Conservation (phyloP, 2,113 vertebrate species). For the Psophia crepitans region DNA sequence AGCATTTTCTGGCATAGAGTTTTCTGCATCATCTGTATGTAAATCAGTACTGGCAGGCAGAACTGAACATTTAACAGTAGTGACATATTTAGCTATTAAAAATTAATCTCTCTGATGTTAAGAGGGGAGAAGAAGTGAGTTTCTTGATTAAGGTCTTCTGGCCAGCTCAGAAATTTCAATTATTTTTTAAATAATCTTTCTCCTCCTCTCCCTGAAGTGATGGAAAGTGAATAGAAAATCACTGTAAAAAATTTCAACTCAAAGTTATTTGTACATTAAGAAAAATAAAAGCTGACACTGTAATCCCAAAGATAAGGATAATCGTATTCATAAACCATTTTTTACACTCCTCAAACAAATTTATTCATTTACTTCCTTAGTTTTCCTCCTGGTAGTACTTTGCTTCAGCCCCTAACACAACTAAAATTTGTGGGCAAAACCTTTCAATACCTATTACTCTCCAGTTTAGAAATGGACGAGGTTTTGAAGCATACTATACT, state of each 20-base stretch:
- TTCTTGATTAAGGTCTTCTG: background rate
- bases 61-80: background rate
- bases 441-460: background rate
- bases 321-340: background rate
- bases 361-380: background rate
- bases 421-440: background rate
- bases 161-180: background rate
- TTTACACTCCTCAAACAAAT: background rate
- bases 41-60: background rate
- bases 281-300: background rate
- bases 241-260: background rate
- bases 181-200: background rate
- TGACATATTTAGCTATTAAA: background rate
- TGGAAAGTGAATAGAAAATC: background rate
- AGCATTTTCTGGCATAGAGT: background rate
- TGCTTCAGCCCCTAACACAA: background rate
- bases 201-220: background rate
- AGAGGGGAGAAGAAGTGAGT: background rate
- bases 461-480: background rate
- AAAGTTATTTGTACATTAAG: background rate
- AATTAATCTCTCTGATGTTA: background rate
- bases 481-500: background rate
- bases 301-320: background rate
- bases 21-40: background rate
- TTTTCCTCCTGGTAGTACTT: background rate